A percentile compares a stretch with the other conserved stretches of the same genome.
phyloP scores from a whole-genome alignment of 1,140 invertebrate species.

The Tetragonula clypearis region DNA sequence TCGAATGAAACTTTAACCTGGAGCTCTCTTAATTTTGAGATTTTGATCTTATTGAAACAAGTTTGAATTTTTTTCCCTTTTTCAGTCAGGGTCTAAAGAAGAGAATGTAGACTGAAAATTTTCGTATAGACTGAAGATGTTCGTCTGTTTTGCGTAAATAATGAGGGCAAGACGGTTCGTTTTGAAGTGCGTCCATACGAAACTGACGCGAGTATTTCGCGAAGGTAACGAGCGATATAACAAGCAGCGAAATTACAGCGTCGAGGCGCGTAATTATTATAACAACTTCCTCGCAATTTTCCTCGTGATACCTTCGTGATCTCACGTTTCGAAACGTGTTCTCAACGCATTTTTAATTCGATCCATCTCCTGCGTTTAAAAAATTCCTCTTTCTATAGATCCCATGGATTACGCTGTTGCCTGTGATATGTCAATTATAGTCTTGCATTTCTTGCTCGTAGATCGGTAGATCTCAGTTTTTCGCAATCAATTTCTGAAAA shows the following conservation, averaged over 20 bases:
- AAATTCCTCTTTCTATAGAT: neutral
- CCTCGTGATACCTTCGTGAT: slow-evolving; percentile 10
- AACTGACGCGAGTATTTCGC: neutral
- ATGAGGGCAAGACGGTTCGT: neutral
- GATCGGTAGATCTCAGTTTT: no score
- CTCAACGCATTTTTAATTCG: slow-evolving; percentile 22
- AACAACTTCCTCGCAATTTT: slow-evolving; percentile 36
- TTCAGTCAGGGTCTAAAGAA: no score
- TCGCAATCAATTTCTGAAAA: no score
- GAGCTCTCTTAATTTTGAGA: neutral
- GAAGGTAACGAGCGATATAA: slow-evolving; percentile 21
- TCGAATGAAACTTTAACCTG: neutral
- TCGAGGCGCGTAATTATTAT: slow-evolving; percentile 33
- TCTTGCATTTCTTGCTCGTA: no score
- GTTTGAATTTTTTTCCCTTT: neutral
- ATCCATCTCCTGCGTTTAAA: slow-evolving; percentile 15
- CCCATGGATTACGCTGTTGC: neutral
- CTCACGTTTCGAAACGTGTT: slow-evolving; percentile 14
- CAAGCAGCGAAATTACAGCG: slow-evolving; percentile 27
- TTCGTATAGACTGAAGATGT: neutral
- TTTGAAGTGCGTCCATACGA: slow-evolving; percentile 1
- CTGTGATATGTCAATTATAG: neutral
- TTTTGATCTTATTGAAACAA: neutral
- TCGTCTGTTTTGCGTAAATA: neutral
- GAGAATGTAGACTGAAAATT: neutral